phyloP scores from a whole-genome alignment of 1,140 invertebrate species.

The Melanaphis sacchari region DNA sequence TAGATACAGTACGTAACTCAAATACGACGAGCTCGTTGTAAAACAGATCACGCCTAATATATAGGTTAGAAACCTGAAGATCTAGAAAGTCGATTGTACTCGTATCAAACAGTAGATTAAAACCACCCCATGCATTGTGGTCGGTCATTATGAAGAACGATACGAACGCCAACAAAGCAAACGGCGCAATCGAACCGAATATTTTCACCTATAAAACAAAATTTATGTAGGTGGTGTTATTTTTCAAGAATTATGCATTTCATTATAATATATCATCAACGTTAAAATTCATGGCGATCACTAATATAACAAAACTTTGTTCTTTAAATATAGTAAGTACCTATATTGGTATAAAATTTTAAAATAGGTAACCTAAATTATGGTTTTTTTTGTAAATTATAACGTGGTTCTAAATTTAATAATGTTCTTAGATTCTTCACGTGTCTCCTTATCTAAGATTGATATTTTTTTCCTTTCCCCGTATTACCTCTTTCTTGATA shows the following conservation, averaged over 20 bases:
- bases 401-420: neutral
- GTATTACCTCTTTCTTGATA: too few species aligned
- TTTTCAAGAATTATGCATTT: neutral
- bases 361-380: neutral
- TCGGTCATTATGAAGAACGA: neutral
- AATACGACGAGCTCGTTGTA: too few species aligned
- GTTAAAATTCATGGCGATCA: neutral
- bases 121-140: neutral
- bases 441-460: neutral
- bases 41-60: too few species aligned
- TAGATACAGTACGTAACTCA: too few species aligned
- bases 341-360: neutral
- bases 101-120: neutral
- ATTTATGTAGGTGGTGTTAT: neutral
- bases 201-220: neutral
- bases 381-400: neutral
- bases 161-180: neutral
- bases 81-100: neutral
- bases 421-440: neutral
- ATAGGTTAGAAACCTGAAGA: neutral
- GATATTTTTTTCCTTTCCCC: too few species aligned
- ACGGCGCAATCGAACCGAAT: conserved; percentile 28
- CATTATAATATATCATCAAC: neutral
- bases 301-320: neutral
- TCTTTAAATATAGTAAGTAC: too few species aligned